A percentile compares a stretch with the other conserved stretches of the same genome.
Conservation (phyloP, 2,888 invertebrate genomes). For the Volucella bombylans region DNA sequence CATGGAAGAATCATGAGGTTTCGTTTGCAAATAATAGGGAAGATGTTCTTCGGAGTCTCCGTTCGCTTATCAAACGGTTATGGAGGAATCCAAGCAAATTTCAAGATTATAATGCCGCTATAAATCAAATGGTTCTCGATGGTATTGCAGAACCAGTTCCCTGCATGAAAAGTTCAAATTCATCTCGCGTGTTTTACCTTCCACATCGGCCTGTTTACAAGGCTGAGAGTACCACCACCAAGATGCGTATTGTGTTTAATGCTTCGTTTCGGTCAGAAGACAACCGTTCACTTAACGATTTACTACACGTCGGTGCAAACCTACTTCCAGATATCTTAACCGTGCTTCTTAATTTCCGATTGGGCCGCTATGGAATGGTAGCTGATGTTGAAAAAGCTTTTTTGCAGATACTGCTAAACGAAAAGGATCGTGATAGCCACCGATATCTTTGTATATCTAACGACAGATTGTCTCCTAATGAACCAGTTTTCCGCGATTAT, state of each 20-base stretch:
- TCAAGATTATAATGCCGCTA: slow-evolving; percentile 17
- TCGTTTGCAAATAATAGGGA: slow-evolving; percentile 1
- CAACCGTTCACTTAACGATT: slow-evolving; percentile 15
- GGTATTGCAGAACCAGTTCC: slow-evolving; percentile 11
- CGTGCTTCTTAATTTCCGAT: slow-evolving; percentile 23
- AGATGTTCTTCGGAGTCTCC: neutral
- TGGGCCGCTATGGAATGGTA: slow-evolving; percentile 30
- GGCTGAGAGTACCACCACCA: no score
- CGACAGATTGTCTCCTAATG: neutral
- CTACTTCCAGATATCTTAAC: slow-evolving; percentile 32
- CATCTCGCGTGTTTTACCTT: no score
- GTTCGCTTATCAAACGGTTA: neutral
- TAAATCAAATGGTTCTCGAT: neutral
- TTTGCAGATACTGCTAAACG: slow-evolving; percentile 16
- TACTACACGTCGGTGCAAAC: slow-evolving; percentile 21
- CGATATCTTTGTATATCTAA: slow-evolving; percentile 19
- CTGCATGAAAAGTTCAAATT: no score
- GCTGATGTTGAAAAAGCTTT: slow-evolving; percentile 44
- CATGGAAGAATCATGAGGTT: slow-evolving; percentile 7
- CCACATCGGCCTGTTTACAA: no score
- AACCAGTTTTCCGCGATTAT: slow-evolving; percentile 12
- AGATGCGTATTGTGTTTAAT: no score
- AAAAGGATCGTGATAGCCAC: slow-evolving; percentile 23
- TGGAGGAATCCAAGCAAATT: slow-evolving; percentile 6
- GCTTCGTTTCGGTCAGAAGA: neutral